phyloP scores from a whole-genome alignment of 2,797 vertebrate species.

The Lateolabrax maculatus region DNA sequence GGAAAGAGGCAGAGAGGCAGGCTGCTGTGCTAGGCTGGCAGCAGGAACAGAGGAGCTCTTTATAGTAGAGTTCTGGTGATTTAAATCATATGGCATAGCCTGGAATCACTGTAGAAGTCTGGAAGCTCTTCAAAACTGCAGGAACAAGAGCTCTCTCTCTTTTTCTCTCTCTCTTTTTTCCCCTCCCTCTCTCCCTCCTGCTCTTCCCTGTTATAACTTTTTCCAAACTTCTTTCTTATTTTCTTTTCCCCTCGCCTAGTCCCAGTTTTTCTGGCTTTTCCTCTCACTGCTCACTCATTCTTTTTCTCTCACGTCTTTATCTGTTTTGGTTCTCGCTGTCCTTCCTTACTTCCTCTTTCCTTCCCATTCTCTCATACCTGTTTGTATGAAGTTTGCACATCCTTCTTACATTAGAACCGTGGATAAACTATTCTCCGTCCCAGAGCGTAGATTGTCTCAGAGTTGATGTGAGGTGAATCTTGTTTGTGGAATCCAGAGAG shows the following conservation, averaged over 20 bases:
- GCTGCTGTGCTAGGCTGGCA: conserved; percentile 87
- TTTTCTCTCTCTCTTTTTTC: conserved; percentile 64
- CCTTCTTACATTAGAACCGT: conserved; percentile 52
- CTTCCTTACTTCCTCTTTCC: conserved; percentile 56
- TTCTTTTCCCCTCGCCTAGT: conserved; percentile 75
- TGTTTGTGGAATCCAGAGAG: conserved; percentile 43
- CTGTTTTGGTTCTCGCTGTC: conserved; percentile 58
- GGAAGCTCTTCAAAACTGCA: conserved; percentile 87
- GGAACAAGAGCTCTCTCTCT: conserved; percentile 85
- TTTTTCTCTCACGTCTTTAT: conserved; percentile 65
- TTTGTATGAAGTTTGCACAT: conserved; percentile 52
- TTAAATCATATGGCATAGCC: conserved; percentile 91
- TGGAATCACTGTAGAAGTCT: conserved; percentile 88
- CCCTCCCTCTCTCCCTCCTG: conserved; percentile 54
- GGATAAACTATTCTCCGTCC: conserved; percentile 46
- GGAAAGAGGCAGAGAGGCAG: conserved; percentile 82
- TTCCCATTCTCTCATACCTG: conserved; percentile 65
- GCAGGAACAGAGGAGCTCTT: conserved; percentile 88
- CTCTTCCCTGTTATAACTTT: conserved; percentile 77
- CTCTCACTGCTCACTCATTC: conserved; percentile 49
- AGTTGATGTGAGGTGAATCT: conserved; percentile 67
- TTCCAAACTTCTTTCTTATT: conserved; percentile 82
- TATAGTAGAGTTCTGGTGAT: conserved; percentile 89
- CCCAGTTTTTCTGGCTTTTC: conserved; percentile 70
- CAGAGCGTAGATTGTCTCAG: conserved; percentile 36